Conservation (phyloP, 2,797 vertebrate genomes). For the Sibirionetta formosa region DNA sequence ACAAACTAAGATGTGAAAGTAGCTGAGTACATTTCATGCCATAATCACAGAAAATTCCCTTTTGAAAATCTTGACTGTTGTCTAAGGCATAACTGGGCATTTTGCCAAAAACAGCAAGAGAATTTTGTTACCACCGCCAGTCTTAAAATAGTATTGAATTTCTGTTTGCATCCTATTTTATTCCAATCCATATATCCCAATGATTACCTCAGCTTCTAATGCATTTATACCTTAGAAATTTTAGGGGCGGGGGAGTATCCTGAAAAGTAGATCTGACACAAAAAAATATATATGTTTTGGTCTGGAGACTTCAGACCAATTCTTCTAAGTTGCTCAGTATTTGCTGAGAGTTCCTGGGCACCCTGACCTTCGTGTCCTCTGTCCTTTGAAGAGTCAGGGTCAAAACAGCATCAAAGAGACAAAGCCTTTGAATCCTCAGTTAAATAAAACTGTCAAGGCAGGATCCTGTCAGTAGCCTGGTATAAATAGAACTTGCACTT, state of each 20-base stretch:
- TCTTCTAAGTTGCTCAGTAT: not conserved
- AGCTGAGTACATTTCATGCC: not conserved
- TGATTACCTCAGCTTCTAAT: not conserved
- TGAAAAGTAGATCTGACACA: not conserved
- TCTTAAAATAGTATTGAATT: slow-evolving; percentile 38
- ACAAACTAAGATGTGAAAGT: not conserved
- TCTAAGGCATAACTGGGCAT: not conserved
- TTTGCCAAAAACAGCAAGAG: not conserved
- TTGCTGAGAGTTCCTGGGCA: not conserved
- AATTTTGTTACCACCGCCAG: slow-evolving; percentile 27
- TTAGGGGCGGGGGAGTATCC: not conserved
- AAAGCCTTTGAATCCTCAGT: not conserved
- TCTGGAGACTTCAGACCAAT: not conserved
- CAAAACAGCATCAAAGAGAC: not conserved
- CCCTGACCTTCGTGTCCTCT: not conserved
- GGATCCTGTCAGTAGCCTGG: not conserved
- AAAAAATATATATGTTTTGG: not conserved
- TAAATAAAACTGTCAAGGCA: not conserved
- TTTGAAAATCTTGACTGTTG: not conserved
- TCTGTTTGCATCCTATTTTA: slow-evolving; percentile 15
- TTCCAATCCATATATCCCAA: not conserved
- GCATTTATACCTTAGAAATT: not conserved
- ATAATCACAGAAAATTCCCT: slow-evolving; percentile 13
- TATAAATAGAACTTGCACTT: not conserved
- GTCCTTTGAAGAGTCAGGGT: not conserved